These are phyloP conservation scores for Xestia rhomboidea DNA, from an alignment of 2,888 invertebrate species.

Conservation along the genomic window DNA sequence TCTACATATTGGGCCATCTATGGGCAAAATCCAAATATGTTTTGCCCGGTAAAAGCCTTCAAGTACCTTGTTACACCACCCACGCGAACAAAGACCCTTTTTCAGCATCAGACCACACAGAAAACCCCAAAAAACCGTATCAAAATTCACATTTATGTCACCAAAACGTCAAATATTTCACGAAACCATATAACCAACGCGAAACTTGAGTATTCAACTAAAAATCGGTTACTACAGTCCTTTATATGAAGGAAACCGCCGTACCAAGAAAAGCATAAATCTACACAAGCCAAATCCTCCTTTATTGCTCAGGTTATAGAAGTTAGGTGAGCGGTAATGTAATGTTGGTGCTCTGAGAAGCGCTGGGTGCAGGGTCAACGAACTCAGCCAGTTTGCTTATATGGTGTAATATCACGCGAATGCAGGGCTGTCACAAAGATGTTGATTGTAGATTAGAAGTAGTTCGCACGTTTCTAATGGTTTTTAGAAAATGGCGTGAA, in stretches of 20 bases:
- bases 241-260: slow-evolving; percentile 48
- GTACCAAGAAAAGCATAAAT: slow-evolving; percentile 17
- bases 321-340: slow-evolving; percentile 25
- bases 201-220: slow-evolving; percentile 44
- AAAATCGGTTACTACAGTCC: slow-evolving; percentile 49
- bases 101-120: slow-evolving; percentile 4
- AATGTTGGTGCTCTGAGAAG: slow-evolving; percentile 53
- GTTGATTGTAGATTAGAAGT: slow-evolving; percentile 32
- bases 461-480: slow-evolving; percentile 27
- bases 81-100: neutral
- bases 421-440: slow-evolving; percentile 56
- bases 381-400: slow-evolving; percentile 66
- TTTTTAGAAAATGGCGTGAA: neutral
- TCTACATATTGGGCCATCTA: neutral
- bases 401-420: slow-evolving; percentile 67
- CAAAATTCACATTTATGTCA: slow-evolving; percentile 15
- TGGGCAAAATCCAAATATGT: neutral
- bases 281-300: slow-evolving; percentile 40
- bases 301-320: slow-evolving; percentile 20
- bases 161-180: slow-evolving; percentile 28
- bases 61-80: neutral
- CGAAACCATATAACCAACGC: slow-evolving; percentile 22
- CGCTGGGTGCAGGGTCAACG: slow-evolving; percentile 69
- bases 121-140: slow-evolving; percentile 1
- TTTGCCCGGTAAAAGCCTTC: neutral